Percentiles rank a stretch among this genome's conserved stretches.
These are phyloP conservation scores for Neoniphon sammara DNA, from an alignment of 2,797 vertebrate species.

Conservation along the genomic window DNA sequence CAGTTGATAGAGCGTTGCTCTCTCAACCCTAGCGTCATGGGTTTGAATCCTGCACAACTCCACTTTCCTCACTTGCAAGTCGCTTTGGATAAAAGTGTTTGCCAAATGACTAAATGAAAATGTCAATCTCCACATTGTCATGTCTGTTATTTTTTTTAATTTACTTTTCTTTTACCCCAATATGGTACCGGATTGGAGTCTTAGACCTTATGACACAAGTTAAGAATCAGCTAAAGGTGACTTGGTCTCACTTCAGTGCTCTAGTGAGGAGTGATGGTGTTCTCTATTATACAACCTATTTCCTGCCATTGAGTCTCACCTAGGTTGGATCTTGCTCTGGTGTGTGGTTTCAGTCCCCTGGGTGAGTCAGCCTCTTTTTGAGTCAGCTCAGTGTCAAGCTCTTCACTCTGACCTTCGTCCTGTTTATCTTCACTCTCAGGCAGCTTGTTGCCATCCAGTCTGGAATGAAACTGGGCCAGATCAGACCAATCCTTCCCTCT, in stretches of 20 bases:
- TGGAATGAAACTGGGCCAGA: conserved; percentile 33
- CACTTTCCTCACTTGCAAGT: too few relatives aligned
- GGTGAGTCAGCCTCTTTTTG: conserved; percentile 35
- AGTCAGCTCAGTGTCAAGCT: conserved; percentile 43
- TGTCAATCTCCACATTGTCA: too few relatives aligned
- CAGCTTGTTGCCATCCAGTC: conserved; percentile 39
- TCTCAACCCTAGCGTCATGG: too few relatives aligned
- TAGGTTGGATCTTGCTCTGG: conserved; percentile 40
- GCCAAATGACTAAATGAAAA: too few relatives aligned
- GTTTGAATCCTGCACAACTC: too few relatives aligned
- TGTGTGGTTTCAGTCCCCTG: conserved; percentile 41
- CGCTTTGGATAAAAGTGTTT: too few relatives aligned
- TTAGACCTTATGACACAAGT: too few relatives aligned
- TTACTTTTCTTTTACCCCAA: too few relatives aligned
- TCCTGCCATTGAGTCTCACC: conserved; percentile 62
- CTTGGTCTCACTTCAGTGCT: background rate
- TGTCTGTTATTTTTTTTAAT: too few relatives aligned
- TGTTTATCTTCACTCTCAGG: conserved; percentile 50
- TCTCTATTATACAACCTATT: background rate
- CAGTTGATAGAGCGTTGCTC: too few relatives aligned
- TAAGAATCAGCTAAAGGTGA: background rate
- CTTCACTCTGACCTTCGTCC: conserved; percentile 63
- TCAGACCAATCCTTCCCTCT: conserved; percentile 57
- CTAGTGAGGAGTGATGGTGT: background rate
- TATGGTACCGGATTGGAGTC: too few relatives aligned